A percentile compares a stretch with the other conserved stretches of the same genome.
Conservation (phyloP, 1,140 invertebrate species). For the Lasioglossum baleicum region DNA sequence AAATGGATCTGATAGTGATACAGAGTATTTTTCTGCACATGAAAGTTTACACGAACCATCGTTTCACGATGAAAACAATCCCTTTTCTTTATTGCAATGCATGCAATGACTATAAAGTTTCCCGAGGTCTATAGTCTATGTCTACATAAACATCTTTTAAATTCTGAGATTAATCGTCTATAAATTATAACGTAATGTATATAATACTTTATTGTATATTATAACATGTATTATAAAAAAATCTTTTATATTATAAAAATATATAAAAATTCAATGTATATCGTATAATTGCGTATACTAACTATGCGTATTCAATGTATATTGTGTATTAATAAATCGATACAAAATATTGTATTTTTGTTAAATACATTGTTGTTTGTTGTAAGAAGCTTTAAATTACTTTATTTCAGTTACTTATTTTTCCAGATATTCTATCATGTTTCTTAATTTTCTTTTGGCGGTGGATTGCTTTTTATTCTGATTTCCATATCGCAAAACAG, state of each 20-base stretch:
- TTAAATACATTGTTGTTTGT: conserved; percentile 9
- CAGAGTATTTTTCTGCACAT: background rate
- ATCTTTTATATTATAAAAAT: too few relatives aligned
- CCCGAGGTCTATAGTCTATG: too few relatives aligned
- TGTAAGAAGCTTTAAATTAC: background rate
- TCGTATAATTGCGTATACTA: too few relatives aligned
- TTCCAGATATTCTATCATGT: background rate
- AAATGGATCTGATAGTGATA: conserved; percentile 27
- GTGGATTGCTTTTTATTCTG: background rate
- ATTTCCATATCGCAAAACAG: background rate
- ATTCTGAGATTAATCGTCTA: background rate
- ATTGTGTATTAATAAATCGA: too few relatives aligned
- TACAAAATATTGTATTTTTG: background rate
- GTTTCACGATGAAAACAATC: conserved; percentile 67
- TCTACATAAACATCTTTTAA: background rate
- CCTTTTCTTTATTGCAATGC: conserved; percentile 45
- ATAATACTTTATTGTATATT: background rate
- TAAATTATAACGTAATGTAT: background rate
- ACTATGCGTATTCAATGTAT: too few relatives aligned
- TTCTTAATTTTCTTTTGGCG: background rate
- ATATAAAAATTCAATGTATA: too few relatives aligned
- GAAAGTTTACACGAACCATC: conserved; percentile 24
- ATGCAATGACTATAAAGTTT: background rate
- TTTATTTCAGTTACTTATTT: conserved; percentile 1
- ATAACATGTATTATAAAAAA: background rate